Evolutionary conservation across 2,113 vertebrate species (phyloP).

Genomic region (Ictalurus punctatus): DNA sequence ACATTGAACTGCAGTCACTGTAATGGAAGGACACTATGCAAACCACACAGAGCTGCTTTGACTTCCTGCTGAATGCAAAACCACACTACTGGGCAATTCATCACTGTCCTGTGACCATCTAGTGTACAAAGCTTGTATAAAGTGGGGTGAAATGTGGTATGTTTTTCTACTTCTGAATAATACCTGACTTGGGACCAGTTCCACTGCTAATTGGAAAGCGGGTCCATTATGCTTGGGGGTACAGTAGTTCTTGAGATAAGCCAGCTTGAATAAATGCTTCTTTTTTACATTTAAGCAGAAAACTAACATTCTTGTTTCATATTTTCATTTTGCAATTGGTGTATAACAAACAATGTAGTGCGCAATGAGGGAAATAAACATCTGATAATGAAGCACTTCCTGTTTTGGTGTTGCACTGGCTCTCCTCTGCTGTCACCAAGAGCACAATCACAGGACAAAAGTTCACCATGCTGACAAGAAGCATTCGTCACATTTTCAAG

Average conservation of each 20-base stretch:
- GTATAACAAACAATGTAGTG: slow-evolving; percentile 52
- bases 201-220: not conserved
- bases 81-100: slow-evolving; percentile 63
- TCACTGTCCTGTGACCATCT: slow-evolving; percentile 20
- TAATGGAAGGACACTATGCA: slow-evolving; percentile 61
- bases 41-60: slow-evolving; percentile 60
- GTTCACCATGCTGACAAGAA: slow-evolving; percentile 72
- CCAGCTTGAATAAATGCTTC: not conserved
- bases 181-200: not conserved
- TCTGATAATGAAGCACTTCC: slow-evolving; percentile 72
- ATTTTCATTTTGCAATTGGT: slow-evolving; percentile 27
- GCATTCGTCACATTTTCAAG: slow-evolving; percentile 68
- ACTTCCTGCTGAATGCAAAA: slow-evolving; percentile 55
- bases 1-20: slow-evolving; percentile 50
- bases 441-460: slow-evolving; percentile 71
- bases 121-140: slow-evolving; percentile 12
- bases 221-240: not conserved
- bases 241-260: not conserved
- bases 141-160: slow-evolving; percentile 11
- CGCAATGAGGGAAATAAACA: slow-evolving; percentile 73
- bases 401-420: slow-evolving; percentile 75
- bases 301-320: not conserved
- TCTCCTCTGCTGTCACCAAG: slow-evolving; percentile 63
- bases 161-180: slow-evolving; percentile 29
- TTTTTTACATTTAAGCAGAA: not conserved